Evolutionary conservation across 1,140 invertebrate genomes (phyloP), one percentile per base, ranked within the genome.

Genomic region (Drosophila ercepeae): DNA sequence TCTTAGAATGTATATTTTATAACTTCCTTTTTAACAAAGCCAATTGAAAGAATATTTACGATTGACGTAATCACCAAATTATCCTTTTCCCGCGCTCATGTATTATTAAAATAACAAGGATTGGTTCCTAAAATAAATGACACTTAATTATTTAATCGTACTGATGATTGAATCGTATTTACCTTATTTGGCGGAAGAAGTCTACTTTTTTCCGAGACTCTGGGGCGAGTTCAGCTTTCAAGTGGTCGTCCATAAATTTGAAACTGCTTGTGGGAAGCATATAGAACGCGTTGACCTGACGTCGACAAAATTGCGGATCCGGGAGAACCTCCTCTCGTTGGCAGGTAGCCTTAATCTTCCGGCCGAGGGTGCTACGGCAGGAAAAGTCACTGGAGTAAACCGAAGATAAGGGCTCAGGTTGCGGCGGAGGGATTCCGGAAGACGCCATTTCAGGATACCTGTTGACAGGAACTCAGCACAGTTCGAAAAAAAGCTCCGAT

Each of bases 101-200:
- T n/a, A 0, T 7, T 8, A 39, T 39, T 39, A 14, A 39, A 39
- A 16, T 39, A 39, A 6, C n/a, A 39, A 39, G 2, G 36, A 16
- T 14, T 39, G 36, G 16, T 39, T 39, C 14, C 36, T 39, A 3
- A 3, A 14, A 39, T 7, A 16, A 6, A 39, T 14, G 9, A 39
- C 11, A 6, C 6, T 5, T 6, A 39, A 39, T 7, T 7, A 14
- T 39, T 14, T 16, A 39, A 6, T 4, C 4, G n/a, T 13, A 1
- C 1, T 16, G 16, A 6, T 16, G 5, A 1, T 39, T 39, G n/a
- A n/a, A n/a, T 14, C 3, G 2, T 34, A 39, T 16, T 39, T 8
- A 39, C 36, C 36, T 39, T 13, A 39, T 39, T 39, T 39, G 36
- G 4, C 36, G 36, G 13, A 39, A 39, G 16, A 39, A 39, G 36